Evolutionary conservation across 2,797 vertebrate genomes (phyloP).

Genomic region (Dryobates pubescens): DNA sequence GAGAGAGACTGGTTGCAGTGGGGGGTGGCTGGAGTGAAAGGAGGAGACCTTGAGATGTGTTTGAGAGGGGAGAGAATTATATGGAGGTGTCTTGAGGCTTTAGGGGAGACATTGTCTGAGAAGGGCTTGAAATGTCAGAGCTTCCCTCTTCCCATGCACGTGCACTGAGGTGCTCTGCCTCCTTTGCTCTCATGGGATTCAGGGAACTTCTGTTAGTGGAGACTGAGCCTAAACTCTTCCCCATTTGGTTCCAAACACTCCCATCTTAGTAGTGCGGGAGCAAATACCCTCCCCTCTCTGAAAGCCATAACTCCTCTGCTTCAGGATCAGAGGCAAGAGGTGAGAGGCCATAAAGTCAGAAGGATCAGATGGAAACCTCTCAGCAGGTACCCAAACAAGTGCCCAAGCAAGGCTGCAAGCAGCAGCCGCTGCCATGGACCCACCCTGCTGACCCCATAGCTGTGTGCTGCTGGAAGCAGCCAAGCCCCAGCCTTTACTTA

Average conservation of each 20-base stretch:
- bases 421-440: neutral
- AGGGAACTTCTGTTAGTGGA: neutral
- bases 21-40: neutral
- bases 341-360: neutral
- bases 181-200: neutral
- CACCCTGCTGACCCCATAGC: neutral
- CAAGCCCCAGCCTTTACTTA: conserved; percentile 46
- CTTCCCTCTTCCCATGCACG: neutral
- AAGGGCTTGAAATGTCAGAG: neutral
- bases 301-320: neutral
- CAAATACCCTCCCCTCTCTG: neutral
- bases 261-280: neutral
- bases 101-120: neutral
- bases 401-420: neutral
- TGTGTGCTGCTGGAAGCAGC: neutral
- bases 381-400: neutral
- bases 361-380: neutral
- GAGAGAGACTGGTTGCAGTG: rapidly evolving
- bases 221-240: neutral
- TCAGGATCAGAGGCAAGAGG: neutral
- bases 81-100: neutral
- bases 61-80: neutral
- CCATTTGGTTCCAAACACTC: neutral
- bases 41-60: neutral
- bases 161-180: neutral